Base-by-base conservation (phyloP, 2,797 vertebrate species). In the Acipenser transmontanus region DNA sequence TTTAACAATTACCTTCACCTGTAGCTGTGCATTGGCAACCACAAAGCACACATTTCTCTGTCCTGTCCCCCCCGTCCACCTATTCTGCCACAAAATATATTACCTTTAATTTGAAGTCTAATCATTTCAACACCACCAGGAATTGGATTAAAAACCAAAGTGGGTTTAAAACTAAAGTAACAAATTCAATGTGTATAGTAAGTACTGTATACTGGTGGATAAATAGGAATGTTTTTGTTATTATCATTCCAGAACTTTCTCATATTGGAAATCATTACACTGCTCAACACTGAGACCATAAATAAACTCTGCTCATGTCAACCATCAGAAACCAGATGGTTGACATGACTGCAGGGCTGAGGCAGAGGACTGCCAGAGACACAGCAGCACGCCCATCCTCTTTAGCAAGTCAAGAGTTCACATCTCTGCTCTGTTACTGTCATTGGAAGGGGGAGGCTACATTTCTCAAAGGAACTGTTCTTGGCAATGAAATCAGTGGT, bases 181-280 rank as follows among this genome's bases (percentile, higher is more conserved):
- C 3, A 34, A 34, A 34, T 34, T 4, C 34, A 34, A 1, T 34
- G 34, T 4, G 34, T 34, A 34, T 4, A 34, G 34, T 34, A 34
- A 34, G 34, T 34, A 34, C 34, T 34, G 80, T 81, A 79, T 83
- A 81, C 79, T 80, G 82, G 78, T 81, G 74, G 73, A 79, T 77
- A 77, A 78, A 81, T 77, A 83, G 73, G 81, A 83, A 88, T 91
- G 89, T 89, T 89, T 89, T 85, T 89, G 81, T 85, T 87, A 89
- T 90, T 85, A 91, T 91, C 88, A 91, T 91, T 90, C 88, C 83
- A 88, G 81, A 72, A 88, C 83, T 83, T 74, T 82, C 82, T 89
- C 78, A 85, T 89, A 86, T 89, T 91, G 87, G 85, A 89, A 88
- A 86, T 88, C 80, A 83, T 80, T 73, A 54, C 78, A 80, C 83